Base-by-base conservation (phyloP, 2,888 invertebrate species). In the Spilarctia lutea region DNA sequence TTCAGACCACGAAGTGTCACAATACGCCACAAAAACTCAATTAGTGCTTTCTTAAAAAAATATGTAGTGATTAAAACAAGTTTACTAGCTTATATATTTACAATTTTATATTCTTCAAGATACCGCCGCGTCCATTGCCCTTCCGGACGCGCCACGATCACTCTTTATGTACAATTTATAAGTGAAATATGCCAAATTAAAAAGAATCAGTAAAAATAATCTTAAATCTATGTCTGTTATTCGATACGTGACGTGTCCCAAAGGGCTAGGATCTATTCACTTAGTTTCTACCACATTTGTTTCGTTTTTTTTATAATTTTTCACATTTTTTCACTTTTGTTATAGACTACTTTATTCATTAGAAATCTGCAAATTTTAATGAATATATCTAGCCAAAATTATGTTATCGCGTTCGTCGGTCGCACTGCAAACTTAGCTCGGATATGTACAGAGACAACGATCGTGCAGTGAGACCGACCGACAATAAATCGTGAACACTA, bases 31-130 rank as follows among this genome's bases (percentile, higher is more conserved):
- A 78, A 80, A 81, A 85, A 83, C 85, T 84, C 85, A 80, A 88
- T 89, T 89, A 90, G 90, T 88, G 91, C 92, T 92, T 92, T 89
- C 92, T 91, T 93, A 92, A 92, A 94, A 93, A 94, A 94, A 92
- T 92, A 84, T 85, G 84, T 84, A 94, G 94, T 90, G 92, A 91
- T 94, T 92, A 92, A 94, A 75, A 93, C 93, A 94, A 94, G 93
- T 94, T 92, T 88, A 91, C 90, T 84, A 83, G 81, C 76, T 83
- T 83, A 84, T 83, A 90, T 95, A 95, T 95, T 93, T 95, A 95
- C 95, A 94, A 90, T 91, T 85, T 85, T 85, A 85, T 84, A 81
- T 81, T 81, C 83, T 78, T 80, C 80, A 83, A 80, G 85, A 85
- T 85, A 85, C 77, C 80, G 84, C 80, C 77, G 73, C 78, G 76